Evolutionary conservation across 2,888 invertebrate genomes (phyloP).

Genomic region (Glyphotaelius pellucidus): DNA sequence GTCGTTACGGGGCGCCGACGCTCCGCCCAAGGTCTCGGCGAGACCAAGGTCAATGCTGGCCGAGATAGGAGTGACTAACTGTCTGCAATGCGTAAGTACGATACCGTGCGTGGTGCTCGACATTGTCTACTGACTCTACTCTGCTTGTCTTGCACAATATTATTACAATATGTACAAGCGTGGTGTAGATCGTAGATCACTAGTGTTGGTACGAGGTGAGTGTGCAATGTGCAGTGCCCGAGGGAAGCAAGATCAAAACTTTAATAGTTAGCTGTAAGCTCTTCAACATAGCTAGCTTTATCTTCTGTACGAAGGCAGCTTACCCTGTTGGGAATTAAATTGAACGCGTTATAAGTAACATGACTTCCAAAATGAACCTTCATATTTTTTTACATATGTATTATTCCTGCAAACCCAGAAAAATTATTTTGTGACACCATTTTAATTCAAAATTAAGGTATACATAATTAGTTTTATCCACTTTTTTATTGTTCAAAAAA

Average conservation of each 20-base stretch:
- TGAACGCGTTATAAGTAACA: too few species aligned
- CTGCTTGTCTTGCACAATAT: background rate
- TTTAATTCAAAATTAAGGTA: too few species aligned
- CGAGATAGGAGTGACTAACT: conserved; percentile 21
- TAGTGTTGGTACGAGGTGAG: background rate
- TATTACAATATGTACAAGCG: background rate
- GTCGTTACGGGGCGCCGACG: conserved; percentile 49
- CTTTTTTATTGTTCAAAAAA: too few species aligned
- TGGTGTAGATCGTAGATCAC: background rate
- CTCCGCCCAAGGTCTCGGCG: conserved; percentile 53
- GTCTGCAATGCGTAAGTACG: background rate
- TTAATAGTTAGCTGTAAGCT: background rate
- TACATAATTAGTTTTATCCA: too few species aligned
- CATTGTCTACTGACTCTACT: background rate
- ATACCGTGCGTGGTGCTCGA: background rate
- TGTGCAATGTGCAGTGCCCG: background rate
- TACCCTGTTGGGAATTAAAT: background rate
- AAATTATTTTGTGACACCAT: too few species aligned
- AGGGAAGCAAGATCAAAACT: background rate
- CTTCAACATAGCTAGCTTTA: background rate
- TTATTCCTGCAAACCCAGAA: too few species aligned
- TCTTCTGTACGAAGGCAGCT: background rate
- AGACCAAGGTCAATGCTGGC: conserved; percentile 44
- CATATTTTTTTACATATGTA: too few species aligned
- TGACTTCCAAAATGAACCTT: too few species aligned